Percentiles rank a stretch among this genome's conserved stretches.
Conservation (phyloP, 2,888 invertebrate genomes). For the Aricia artaxerxes region DNA sequence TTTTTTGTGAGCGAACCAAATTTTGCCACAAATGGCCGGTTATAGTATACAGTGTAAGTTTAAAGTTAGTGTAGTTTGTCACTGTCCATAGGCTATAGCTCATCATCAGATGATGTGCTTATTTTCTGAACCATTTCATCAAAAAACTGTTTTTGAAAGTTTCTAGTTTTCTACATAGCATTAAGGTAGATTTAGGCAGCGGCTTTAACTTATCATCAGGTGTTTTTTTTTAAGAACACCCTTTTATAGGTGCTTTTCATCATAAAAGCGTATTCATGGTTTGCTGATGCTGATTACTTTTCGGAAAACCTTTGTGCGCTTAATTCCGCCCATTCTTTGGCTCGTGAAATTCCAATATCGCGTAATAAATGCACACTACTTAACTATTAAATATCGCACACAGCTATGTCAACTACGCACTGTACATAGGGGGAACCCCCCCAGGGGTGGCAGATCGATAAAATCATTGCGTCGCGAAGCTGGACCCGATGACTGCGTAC, state of each 20-base stretch:
- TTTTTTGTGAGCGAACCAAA: too few relatives aligned
- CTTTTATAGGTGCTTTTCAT: background rate
- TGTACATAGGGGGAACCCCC: conserved; percentile 42
- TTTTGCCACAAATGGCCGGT: too few relatives aligned
- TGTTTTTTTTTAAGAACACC: background rate
- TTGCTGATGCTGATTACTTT: background rate
- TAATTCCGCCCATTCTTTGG: background rate
- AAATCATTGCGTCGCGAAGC: conserved; percentile 63
- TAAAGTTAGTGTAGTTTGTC: too few relatives aligned
- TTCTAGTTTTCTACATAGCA: too few relatives aligned
- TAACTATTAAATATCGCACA: conserved; percentile 39
- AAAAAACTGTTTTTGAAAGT: too few relatives aligned
- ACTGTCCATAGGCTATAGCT: too few relatives aligned
- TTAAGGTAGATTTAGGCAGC: too few relatives aligned
- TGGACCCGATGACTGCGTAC: conserved; percentile 52
- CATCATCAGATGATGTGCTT: too few relatives aligned
- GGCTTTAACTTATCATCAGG: background rate
- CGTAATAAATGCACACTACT: conserved; percentile 32
- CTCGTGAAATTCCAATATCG: conserved; percentile 4
- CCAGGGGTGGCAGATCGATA: conserved; percentile 63
- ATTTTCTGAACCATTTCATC: too few relatives aligned
- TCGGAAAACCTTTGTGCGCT: conserved; percentile 2
- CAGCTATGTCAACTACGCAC: conserved; percentile 40
- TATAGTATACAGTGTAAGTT: too few relatives aligned
- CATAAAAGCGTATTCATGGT: background rate